Base-by-base conservation (phyloP, 1,140 invertebrate genomes). In the Acromyrmex echinatior region DNA sequence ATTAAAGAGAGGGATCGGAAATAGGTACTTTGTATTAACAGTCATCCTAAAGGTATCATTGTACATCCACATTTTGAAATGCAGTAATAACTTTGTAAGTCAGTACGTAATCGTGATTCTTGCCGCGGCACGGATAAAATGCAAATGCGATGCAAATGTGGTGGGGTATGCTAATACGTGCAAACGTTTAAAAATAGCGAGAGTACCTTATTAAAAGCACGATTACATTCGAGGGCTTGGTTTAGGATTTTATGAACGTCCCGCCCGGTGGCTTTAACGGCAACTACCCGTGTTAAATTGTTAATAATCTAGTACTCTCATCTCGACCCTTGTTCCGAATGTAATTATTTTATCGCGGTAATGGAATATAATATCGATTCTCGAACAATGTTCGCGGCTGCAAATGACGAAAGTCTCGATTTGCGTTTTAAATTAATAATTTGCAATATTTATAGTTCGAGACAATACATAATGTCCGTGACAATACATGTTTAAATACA, bases 81-180 rank as follows among this genome's bases (percentile, higher is more conserved):
- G 88, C 45, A 60, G 86, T 80, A 85, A 90, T 90, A 90, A 90
- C 56, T 90, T 87, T 76, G 68, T 56, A 87, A 85, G 71, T 70
- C 53, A 71, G 31, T 70, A 51, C 58, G 68, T 85, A 87, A 90
- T 90, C 86, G 88, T 85, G 89, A 89, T 81, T 62, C 51, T 63
- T 45, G 70, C 68, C 63, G 86, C 65, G 49, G 56, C 49, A 56
- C 62, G 51, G 63, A 60, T 88, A 90, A 91, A 81, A 90, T 91
- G 90, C 80, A 91, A 91, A 91, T 91, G 76, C 66, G 39, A 91
- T 91, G 90, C 88, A 91, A 91, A 91, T 91, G 58, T 45, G 51
- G 12, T 3, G 70, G 63, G 73, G 65, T 91, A 90, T 91, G 89
- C 80, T 91, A 91, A 91, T 88, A 66, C 86, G 58, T 25, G 86